Conservation (phyloP, 2,113 vertebrate species). For the Anolis carolinensis region DNA sequence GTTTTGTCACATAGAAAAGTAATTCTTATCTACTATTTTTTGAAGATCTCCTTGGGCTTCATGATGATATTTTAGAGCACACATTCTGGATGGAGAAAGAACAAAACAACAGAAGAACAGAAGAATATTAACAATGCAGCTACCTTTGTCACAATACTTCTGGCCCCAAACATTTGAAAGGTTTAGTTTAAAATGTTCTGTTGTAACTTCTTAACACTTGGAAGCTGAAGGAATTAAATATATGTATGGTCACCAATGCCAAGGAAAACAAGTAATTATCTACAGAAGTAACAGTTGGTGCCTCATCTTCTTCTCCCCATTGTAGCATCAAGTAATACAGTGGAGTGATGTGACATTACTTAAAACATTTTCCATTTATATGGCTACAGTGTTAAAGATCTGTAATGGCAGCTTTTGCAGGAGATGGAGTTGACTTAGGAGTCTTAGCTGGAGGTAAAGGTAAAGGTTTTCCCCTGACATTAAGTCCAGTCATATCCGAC, state of each 20-base stretch:
- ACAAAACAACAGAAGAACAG: not conserved
- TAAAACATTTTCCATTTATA: not conserved
- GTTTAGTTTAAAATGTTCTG: not conserved
- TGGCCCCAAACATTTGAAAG: not conserved
- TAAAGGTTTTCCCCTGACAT: no score
- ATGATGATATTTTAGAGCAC: not conserved
- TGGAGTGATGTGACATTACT: not conserved
- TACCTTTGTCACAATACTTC: not conserved
- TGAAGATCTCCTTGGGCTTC: not conserved
- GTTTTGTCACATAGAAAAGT: not conserved
- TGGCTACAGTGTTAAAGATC: not conserved
- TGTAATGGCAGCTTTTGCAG: not conserved
- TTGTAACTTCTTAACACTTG: no score
- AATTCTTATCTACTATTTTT: not conserved
- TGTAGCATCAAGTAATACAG: not conserved
- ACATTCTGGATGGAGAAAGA: slow-evolving; percentile 13
- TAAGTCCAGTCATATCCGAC: no score
- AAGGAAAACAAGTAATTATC: no score
- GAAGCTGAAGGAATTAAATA: not conserved
- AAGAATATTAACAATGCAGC: not conserved
- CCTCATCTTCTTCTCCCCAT: not conserved
- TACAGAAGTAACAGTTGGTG: not conserved
- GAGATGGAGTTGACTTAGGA: not conserved
- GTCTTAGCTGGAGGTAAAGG: not conserved
- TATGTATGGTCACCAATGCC: not conserved